Base-by-base conservation (phyloP, 2,113 vertebrate species). In the Dicentrarchus labrax region DNA sequence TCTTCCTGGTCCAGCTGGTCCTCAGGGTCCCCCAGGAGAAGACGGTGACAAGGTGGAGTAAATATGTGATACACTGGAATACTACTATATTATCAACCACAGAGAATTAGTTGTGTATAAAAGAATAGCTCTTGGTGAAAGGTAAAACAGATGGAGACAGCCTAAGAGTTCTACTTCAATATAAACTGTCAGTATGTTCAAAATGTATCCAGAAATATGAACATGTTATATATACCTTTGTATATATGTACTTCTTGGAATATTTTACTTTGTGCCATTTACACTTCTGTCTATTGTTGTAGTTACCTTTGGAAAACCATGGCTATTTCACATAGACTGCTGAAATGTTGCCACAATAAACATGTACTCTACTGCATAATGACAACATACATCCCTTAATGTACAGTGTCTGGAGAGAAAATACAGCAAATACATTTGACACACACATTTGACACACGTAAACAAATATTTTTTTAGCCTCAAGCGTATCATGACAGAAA, bases 21-120 rank as follows among this genome's bases (percentile, higher is more conserved):
- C 98, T 43, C 97, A 97, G n/a, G 98, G 98, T 16, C 97, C 96
- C 75, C 98, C 98, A 0, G 98, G 98, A 94, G 98, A 99, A 91
- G 98, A 99, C 0, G 98, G 98, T 75, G 98, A 99, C 94, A 99
- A 99, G 97, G 98, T 98, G 51, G n/a, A 82, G 62, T 62, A 76
- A 17, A 69, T 9, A 54, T 74, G 16, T 19, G 24, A 41, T 21
- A 6, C 47, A 54, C 17, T 72, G 12, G 0, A 54, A 67, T 22
- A 11, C 11, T 24, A 21, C 11, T 24, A 12, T 6, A 24, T 13
- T n/a, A 47, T 30, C 8, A 50, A 8, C 13, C 4, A 41, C 13
- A 13, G 41, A 17, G 39, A 76, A 17, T 36, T 2, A 7, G 16
- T 15, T 51, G 11, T 13, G 22, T 68, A 43, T 21, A 41, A 78